These are phyloP conservation scores for Apis dorsata DNA, from an alignment of 1,140 invertebrate species.

Conservation along the genomic window DNA sequence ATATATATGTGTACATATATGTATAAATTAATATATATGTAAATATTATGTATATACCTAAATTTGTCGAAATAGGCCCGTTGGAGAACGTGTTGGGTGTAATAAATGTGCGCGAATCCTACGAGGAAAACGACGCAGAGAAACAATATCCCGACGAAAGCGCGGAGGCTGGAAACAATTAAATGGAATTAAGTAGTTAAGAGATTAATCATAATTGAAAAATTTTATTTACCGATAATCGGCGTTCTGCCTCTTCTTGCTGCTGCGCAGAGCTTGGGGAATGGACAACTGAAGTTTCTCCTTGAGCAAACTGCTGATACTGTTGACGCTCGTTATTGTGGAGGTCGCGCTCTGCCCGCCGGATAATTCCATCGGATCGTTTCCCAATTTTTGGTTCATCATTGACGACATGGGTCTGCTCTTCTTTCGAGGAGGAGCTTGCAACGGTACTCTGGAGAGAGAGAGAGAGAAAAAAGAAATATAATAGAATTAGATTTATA, in stretches of 20 bases:
- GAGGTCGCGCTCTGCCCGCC: conserved; percentile 81
- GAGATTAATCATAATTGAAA: too few species aligned
- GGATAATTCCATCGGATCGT: conserved; percentile 73
- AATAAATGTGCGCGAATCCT: conserved; percentile 90
- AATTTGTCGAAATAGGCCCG: conserved; percentile 91
- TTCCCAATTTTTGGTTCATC: conserved; percentile 69
- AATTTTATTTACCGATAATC: conserved; percentile 72
- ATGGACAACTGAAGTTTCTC: conserved; percentile 88
- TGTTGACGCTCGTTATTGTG: conserved; percentile 91
- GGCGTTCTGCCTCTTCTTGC: conserved; percentile 76
- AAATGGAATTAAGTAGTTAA: too few species aligned
- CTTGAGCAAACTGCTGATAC: conserved; percentile 88
- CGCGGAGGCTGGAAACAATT: conserved; percentile 84
- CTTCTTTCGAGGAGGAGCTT: conserved; percentile 72
- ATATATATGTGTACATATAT: not conserved
- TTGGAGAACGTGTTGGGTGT: conserved; percentile 89
- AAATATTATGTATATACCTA: conserved; percentile 70
- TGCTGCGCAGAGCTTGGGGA: conserved; percentile 75
- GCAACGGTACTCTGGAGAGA: conserved; percentile 73
- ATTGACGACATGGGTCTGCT: conserved; percentile 60
- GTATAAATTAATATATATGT: not conserved
- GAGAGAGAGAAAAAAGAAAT: not conserved
- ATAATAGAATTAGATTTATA: not conserved
- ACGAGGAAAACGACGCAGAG: conserved; percentile 89
- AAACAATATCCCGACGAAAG: conserved; percentile 90